These are phyloP conservation scores for Phoeniculus purpureus DNA, from an alignment of 2,797 vertebrate genomes.

Conservation along the genomic window DNA sequence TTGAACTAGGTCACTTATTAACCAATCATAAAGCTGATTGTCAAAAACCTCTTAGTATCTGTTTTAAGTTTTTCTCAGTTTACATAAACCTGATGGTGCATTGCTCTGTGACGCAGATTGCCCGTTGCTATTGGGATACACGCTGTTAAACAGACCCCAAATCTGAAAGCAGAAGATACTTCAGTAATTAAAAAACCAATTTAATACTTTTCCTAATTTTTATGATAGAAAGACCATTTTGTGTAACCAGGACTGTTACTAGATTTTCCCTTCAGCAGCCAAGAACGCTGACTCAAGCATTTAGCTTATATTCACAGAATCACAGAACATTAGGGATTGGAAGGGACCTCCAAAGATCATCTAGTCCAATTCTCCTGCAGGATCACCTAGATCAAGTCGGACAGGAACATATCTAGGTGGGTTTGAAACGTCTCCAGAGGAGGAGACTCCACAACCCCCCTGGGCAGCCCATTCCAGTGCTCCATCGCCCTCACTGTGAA, in stretches of 20 bases:
- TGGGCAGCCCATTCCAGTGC: too few relatives aligned
- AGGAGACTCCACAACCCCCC: too few relatives aligned
- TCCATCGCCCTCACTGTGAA: too few relatives aligned
- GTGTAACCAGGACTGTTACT: not conserved
- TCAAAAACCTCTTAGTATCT: not conserved
- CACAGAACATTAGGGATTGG: too few relatives aligned
- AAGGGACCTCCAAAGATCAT: too few relatives aligned
- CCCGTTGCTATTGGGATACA: not conserved
- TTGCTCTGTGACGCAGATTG: not conserved
- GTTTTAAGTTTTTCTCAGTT: not conserved
- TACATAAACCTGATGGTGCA: not conserved
- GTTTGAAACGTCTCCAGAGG: too few relatives aligned
- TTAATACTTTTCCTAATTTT: not conserved
- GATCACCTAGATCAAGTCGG: too few relatives aligned
- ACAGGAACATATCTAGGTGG: too few relatives aligned
- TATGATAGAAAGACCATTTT: not conserved
- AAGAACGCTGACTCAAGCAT: constrained; percentile 3
- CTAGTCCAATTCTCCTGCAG: too few relatives aligned
- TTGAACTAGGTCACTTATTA: not conserved
- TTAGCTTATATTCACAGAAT: not conserved
- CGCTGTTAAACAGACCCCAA: not conserved
- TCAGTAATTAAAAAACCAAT: not conserved
- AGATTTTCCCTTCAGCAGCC: not conserved
- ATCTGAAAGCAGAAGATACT: not conserved
- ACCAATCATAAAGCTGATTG: not conserved